A percentile compares a stretch with the other conserved stretches of the same genome.
These are phyloP conservation scores for Orthosia cruda DNA, from an alignment of 2,888 invertebrate species.

Conservation along the genomic window DNA sequence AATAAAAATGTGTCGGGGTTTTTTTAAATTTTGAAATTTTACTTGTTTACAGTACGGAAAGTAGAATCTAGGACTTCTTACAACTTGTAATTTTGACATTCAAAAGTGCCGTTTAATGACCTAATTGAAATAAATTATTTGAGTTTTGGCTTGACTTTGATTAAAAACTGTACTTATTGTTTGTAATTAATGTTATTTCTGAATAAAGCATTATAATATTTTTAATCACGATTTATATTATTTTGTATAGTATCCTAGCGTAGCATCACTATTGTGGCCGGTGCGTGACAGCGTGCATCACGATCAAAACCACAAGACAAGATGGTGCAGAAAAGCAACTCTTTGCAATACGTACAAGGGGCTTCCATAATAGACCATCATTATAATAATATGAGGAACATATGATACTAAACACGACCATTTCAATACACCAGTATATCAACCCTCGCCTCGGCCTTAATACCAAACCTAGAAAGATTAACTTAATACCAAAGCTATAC, in stretches of 20 bases:
- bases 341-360: background rate
- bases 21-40: too few species aligned
- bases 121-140: too few species aligned
- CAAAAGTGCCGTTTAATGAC: too few species aligned
- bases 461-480: too few species aligned
- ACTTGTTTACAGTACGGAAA: background rate
- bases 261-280: constrained; percentile 68
- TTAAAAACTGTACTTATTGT: background rate
- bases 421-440: too few species aligned
- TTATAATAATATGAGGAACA: too few species aligned
- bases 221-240: constrained; percentile 10
- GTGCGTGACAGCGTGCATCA: constrained; percentile 78
- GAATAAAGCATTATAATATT: constrained; percentile 2
- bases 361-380: background rate
- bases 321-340: constrained; percentile 29
- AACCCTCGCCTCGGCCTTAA: too few species aligned
- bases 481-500: too few species aligned
- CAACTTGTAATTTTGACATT: too few species aligned
- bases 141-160: too few species aligned
- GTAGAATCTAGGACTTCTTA: too few species aligned
- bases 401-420: background rate
- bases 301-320: constrained; percentile 63
- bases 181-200: constrained; percentile 6
- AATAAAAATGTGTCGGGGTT: too few species aligned
- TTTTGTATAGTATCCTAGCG: constrained; percentile 33